Percentiles rank a stretch among this genome's conserved stretches.
Evolutionary conservation across 2,888 invertebrate genomes (phyloP).

Genomic region (Ceraclea dissimilis): DNA sequence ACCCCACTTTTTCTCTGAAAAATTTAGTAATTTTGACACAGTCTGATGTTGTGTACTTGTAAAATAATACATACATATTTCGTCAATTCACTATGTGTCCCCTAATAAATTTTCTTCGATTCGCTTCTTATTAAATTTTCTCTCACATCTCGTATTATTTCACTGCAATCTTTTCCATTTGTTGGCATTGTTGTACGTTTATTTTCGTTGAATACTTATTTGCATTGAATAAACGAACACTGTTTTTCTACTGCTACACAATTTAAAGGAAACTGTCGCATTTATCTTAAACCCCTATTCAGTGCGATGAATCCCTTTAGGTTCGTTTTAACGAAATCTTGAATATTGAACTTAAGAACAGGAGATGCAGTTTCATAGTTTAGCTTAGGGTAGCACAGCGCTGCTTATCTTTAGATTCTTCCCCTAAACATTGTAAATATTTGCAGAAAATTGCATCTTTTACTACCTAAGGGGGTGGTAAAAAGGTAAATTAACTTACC

Average conservation of each 20-base stretch:
- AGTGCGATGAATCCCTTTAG: constrained; percentile 10
- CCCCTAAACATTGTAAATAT: constrained; percentile 19
- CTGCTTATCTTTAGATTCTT: constrained; percentile 8
- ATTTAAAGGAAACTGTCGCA: background rate
- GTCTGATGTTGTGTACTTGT: no score
- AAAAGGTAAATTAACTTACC: constrained; percentile 4
- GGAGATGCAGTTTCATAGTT: constrained; percentile 1
- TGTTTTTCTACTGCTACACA: background rate
- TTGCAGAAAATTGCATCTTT: constrained; percentile 18
- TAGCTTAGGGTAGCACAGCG: background rate
- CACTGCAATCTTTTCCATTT: no score
- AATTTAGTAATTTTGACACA: no score
- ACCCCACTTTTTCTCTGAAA: no score
- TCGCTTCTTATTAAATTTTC: no score
- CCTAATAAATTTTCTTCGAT: no score
- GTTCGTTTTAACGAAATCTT: constrained; percentile 7
- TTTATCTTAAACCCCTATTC: background rate
- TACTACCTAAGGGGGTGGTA: constrained; percentile 9
- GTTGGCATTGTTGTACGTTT: no score
- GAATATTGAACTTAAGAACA: constrained; percentile 11
- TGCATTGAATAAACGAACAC: no score
- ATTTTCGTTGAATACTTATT: no score
- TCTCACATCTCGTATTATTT: no score
- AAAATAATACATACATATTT: no score
- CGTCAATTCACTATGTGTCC: no score